Conservation (phyloP, 1,140 invertebrate genomes). For the Cylas formicarius region DNA sequence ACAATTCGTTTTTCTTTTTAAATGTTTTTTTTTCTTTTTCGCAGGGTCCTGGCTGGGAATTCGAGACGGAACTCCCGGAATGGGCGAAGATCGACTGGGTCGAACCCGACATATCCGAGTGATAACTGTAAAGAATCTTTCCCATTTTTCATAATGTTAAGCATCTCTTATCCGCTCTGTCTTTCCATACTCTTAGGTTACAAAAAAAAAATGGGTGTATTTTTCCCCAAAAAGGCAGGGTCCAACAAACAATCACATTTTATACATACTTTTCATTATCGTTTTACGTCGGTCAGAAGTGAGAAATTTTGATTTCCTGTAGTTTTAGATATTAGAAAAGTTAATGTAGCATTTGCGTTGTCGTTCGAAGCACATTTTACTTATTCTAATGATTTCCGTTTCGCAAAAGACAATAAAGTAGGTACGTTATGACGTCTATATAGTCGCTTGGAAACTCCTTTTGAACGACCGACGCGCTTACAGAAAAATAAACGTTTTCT, state of each 20-base stretch:
- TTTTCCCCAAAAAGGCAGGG: slow-evolving; percentile 32
- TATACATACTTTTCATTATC: slow-evolving; percentile 10
- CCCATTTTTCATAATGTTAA: slow-evolving; percentile 23
- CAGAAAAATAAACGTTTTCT: slow-evolving; percentile 3
- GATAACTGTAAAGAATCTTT: slow-evolving; percentile 24
- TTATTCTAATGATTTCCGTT: no score
- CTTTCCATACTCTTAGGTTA: slow-evolving; percentile 32
- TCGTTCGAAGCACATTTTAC: no score
- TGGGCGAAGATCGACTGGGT: slow-evolving; percentile 81
- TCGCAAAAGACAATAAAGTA: no score
- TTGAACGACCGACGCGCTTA: no score
- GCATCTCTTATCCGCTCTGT: slow-evolving; percentile 37
- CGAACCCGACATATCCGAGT: slow-evolving; percentile 47
- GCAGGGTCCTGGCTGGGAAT: slow-evolving; percentile 82
- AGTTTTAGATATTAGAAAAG: no score
- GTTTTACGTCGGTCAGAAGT: neutral
- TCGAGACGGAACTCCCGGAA: slow-evolving; percentile 77
- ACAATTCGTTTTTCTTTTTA: slow-evolving; percentile 1
- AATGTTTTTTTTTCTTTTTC: slow-evolving; percentile 28
- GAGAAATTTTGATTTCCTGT: no score
- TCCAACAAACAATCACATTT: slow-evolving; percentile 32
- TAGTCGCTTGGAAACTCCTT: no score
- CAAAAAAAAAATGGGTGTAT: slow-evolving; percentile 18
- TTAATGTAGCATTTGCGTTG: no score
- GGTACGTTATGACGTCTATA: no score